These are phyloP conservation scores for Misgurnus anguillicaudatus DNA, from an alignment of 2,113 vertebrate genomes.

Conservation along the genomic window DNA sequence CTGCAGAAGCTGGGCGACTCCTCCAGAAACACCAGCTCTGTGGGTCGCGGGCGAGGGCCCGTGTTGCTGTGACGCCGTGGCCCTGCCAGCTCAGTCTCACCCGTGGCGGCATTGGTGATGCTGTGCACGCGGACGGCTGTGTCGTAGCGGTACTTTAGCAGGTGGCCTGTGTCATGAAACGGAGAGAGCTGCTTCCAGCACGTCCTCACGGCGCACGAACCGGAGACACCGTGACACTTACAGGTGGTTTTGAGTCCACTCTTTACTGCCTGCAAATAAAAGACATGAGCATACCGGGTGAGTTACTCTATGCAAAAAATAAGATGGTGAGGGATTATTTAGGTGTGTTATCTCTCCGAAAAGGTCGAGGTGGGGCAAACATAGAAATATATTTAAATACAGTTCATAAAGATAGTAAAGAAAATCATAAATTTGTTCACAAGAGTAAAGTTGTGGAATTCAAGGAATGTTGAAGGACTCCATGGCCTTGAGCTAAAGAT, in stretches of 20 bases:
- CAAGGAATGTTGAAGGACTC: conserved; percentile 43
- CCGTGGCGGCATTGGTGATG: conserved; percentile 88
- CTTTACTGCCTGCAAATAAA: conserved; percentile 85
- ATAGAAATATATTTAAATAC: no score
- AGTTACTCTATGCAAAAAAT: neutral
- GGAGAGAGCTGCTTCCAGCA: conserved; percentile 98
- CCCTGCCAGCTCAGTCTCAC: conserved; percentile 84
- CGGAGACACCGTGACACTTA: conserved; percentile 96
- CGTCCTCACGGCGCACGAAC: conserved; percentile 92
- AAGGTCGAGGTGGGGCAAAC: neutral
- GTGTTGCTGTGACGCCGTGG: conserved; percentile 65
- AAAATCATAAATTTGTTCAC: conserved; percentile 6
- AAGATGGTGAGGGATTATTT: neutral
- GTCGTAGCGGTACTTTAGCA: conserved; percentile 91
- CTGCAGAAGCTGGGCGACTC: conserved; percentile 97
- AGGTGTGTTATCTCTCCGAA: neutral
- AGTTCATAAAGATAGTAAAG: no score
- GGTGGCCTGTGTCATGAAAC: conserved; percentile 89
- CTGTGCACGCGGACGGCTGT: conserved; percentile 86
- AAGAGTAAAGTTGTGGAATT: conserved; percentile 38
- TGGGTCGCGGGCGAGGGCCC: conserved; percentile 71
- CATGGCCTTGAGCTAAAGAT: conserved; percentile 50
- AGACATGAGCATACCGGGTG: conserved; percentile 20
- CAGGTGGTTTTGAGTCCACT: conserved; percentile 95
- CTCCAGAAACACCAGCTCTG: conserved; percentile 91